phyloP scores from a whole-genome alignment of 2,113 vertebrate genomes.

The Pungitius pungitius region DNA sequence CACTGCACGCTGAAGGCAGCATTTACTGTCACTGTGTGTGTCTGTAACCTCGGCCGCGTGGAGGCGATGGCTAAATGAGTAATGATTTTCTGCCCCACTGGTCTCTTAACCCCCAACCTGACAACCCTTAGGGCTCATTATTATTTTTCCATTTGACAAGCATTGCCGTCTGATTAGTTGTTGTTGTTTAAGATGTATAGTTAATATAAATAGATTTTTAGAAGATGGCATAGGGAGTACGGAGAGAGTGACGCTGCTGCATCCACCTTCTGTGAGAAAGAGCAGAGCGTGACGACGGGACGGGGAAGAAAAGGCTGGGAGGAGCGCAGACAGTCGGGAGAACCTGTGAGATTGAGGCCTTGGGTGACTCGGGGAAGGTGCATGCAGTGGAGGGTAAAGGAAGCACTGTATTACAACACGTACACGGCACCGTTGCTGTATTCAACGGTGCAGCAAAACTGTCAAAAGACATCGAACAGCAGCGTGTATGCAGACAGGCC shows the following conservation, averaged over 20 bases:
- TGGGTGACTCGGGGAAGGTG: neutral
- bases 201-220: neutral
- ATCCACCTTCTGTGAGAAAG: neutral
- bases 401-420: neutral
- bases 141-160: neutral
- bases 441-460: neutral
- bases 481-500: constrained; percentile 3
- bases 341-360: neutral
- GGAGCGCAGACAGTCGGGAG: neutral
- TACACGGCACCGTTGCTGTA: neutral
- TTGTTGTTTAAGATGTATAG: neutral
- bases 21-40: constrained; percentile 47
- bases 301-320: neutral
- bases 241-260: neutral
- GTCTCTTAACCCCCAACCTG: constrained; percentile 56
- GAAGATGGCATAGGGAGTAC: neutral
- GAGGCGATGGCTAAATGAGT: constrained; percentile 45
- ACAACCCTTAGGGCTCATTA: constrained; percentile 24
- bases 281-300: neutral
- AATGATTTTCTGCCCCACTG: constrained; percentile 63
- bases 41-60: constrained; percentile 65
- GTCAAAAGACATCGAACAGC: constrained; percentile 15
- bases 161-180: neutral
- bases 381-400: neutral
- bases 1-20: constrained; percentile 23